Conservation (phyloP, 2,113 vertebrate genomes). For the Albula goreensis region DNA sequence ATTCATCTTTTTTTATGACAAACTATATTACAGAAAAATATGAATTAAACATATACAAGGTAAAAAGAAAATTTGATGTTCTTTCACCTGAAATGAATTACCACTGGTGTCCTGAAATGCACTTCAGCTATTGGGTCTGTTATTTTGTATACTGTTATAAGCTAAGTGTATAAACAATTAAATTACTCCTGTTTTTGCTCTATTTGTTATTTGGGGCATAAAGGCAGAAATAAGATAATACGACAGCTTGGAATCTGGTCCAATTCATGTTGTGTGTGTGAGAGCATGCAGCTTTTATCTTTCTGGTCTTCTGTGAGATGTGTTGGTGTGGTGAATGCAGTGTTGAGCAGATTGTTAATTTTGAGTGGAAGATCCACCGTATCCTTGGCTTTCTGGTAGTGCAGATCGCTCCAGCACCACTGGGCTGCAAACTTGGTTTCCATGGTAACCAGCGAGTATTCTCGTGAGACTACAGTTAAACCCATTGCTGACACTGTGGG, state of each 20-base stretch:
- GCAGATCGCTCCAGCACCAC: not conserved
- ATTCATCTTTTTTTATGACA: too few relatives aligned
- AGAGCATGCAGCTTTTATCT: not conserved
- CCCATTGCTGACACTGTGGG: conserved; percentile 15
- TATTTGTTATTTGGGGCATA: not conserved
- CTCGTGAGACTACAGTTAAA: conserved; percentile 19
- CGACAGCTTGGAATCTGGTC: not conserved
- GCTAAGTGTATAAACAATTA: not conserved
- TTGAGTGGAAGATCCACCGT: not conserved
- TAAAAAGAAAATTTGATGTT: too few relatives aligned
- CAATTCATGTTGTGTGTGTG: not conserved
- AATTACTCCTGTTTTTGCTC: not conserved
- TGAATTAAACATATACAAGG: too few relatives aligned
- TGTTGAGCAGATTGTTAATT: not conserved
- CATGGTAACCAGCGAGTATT: conserved; percentile 46
- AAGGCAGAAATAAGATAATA: not conserved
- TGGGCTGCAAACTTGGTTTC: conserved; percentile 36
- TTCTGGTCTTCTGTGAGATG: not conserved
- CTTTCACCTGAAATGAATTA: too few relatives aligned
- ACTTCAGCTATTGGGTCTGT: too few relatives aligned
- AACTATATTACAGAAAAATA: too few relatives aligned
- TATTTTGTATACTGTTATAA: not conserved
- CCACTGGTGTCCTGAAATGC: too few relatives aligned
- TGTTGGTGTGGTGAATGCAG: not conserved
- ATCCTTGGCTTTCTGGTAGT: not conserved